Conservation (phyloP, 1,140 invertebrate genomes). For the Nymphalis io region DNA sequence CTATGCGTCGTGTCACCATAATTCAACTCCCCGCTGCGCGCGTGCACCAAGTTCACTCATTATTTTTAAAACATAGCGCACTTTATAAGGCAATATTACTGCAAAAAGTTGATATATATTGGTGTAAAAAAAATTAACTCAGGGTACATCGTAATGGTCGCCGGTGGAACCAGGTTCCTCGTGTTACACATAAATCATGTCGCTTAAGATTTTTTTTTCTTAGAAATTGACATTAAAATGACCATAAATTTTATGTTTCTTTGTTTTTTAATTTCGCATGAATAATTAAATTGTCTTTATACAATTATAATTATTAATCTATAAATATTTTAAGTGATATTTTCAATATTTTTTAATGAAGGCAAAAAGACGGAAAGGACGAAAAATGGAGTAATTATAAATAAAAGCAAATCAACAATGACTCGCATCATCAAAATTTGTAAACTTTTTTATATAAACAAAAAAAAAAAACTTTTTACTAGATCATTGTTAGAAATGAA, state of each 20-base stretch:
- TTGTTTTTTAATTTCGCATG: background rate
- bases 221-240: conserved; percentile 5
- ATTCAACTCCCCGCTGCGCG: conserved; percentile 51
- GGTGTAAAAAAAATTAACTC: conserved; percentile 40
- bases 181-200: conserved; percentile 28
- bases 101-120: conserved; percentile 57
- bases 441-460: too few species aligned
- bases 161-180: conserved; percentile 27
- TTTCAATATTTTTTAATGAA: too few species aligned
- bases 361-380: too few species aligned
- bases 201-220: conserved; percentile 1
- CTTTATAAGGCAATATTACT: conserved; percentile 54
- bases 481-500: too few species aligned
- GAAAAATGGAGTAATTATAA: too few species aligned
- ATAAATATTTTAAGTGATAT: too few species aligned
- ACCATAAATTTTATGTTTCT: conserved; percentile 4
- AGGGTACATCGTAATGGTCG: conserved; percentile 39
- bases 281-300: background rate
- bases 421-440: too few species aligned
- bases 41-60: conserved; percentile 45
- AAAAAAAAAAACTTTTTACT: too few species aligned
- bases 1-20: conserved; percentile 49
- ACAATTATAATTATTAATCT: background rate
- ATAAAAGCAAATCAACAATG: too few species aligned
- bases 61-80: conserved; percentile 60